These are phyloP conservation scores for Opisthocomus hoazin DNA, from an alignment of 2,113 vertebrate species.

Conservation along the genomic window DNA sequence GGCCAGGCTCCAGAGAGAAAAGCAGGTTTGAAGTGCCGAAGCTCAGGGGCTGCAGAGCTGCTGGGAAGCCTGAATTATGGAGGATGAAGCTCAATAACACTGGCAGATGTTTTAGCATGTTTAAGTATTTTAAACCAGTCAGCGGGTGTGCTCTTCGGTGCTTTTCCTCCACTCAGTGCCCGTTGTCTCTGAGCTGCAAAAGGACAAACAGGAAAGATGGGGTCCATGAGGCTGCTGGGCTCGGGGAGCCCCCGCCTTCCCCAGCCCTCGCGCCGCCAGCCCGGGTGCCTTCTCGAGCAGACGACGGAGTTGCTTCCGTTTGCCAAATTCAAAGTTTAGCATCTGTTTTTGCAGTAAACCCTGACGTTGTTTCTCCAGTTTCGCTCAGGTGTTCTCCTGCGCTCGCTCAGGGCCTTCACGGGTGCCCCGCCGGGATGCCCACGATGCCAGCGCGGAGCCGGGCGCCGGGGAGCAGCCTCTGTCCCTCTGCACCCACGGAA, in stretches of 20 bases:
- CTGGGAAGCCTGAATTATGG: background rate
- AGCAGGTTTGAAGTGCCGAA: background rate
- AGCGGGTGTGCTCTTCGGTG: accelerated
- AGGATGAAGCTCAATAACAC: background rate
- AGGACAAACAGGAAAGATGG: background rate
- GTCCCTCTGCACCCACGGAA: background rate
- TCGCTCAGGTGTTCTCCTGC: background rate
- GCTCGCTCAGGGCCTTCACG: background rate
- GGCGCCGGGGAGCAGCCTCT: background rate
- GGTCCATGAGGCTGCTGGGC: background rate
- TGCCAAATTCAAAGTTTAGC: background rate
- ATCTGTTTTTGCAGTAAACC: background rate
- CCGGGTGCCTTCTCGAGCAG: background rate
- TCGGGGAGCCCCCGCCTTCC: background rate
- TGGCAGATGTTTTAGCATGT: accelerated
- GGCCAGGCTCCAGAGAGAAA: background rate
- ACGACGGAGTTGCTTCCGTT: background rate
- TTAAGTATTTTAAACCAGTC: background rate
- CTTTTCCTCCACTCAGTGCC: background rate
- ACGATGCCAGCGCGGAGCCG: background rate
- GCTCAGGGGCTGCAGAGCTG: accelerated
- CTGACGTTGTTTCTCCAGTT: background rate
- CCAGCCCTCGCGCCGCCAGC: background rate
- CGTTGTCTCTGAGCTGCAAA: background rate
- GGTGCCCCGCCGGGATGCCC: accelerated